Base-by-base conservation (phyloP, 1,140 invertebrate species). In the Lucilia sericata region DNA sequence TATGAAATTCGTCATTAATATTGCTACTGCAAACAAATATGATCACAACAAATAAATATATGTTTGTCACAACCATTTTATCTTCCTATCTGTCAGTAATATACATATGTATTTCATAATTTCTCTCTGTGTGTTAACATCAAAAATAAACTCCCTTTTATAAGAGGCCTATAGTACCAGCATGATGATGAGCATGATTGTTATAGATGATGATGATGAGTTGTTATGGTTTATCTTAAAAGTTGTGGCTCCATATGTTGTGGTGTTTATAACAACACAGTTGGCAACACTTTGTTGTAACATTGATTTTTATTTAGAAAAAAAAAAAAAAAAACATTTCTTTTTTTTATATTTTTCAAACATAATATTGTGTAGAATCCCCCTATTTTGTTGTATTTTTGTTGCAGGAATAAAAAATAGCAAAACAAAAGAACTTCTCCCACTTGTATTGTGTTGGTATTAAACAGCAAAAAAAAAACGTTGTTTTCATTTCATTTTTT, bases 281-380 rank as follows among this genome's bases (percentile, higher is more conserved):
- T 74, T 83, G 65, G 82, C 65, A 74, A 74, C 82, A 83, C 82
- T 83, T 74, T 42, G 34, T 82, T 82, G 80, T 82, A 65, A 42
- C 51, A 65, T 65, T 83, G 60, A 83, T 83, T 70, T 74, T 49
- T 82, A 19, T 81, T 19, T 55, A 30, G 25, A 30, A 30, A 30
- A 17, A 30, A 49, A 42, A 25, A 30, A 3, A 30, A 30, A 30
- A 17, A 30, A 49, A 42, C n/a, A 55, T 78, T 76, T n/a, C n/a
- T n/a, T 76, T 17, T 78, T 17, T 82, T 17, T 60, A 42, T 42
- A 0, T 42, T 42, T 42, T 42, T 42, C 42, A 7, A 30, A 42
- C 42, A 42, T 42, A 42, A 42, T 42, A 42, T 42, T 42, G 42
- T 42, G 42, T 42, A 42, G 30, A 70, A 21, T 21, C 81, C 19